Base-by-base conservation (phyloP, 2,113 vertebrate species). In the Genyomyrus donnyi region DNA sequence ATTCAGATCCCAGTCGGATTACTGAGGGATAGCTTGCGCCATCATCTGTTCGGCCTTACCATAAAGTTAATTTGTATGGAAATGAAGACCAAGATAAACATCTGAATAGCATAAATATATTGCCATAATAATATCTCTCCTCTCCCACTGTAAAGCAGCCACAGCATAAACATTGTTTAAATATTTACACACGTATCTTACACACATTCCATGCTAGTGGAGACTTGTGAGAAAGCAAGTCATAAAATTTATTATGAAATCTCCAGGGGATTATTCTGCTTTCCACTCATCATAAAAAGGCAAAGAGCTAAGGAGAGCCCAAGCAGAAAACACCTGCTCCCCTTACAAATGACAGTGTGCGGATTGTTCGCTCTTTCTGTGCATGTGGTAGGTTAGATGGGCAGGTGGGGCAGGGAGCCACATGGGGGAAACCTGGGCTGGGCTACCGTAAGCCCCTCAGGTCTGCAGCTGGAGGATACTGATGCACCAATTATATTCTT, bases 291-390 rank as follows among this genome's bases (percentile, higher is more conserved):
- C 89, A 90, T 86, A 91, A 91, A 85, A 89, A 88, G 56, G 74
- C 88, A 89, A 91, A 91, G 89, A 90, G 74, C 90, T 91, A 91
- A 94, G 87, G 85, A 92, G 90, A 92, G 91, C 91, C 89, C 92
- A 92, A 94, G 93, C 83, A 70, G 86, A 49, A 87, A 91, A 95
- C 95, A 96, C 94, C 95, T 95, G 96, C 94, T 95, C 93, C 93
- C 92, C 92, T 91, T 91, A 91, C 89, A 95, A 95, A 96, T 95
- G 94, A 95, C 91, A 94, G 93, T 92, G 91, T 93, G 91, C 90
- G 93, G 92, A 90, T 91, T 39, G 88, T 92, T 94, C 89, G 91
- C 95, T 92, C 93, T 91, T 93, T 90, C 52, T 74, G 35, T 90
- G 91, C 91, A 92, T 92, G 95, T 94, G 95, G 95, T 93, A 94